Evolutionary conservation across 2,888 invertebrate species (phyloP), one percentile per base, ranked within the genome.

Genomic region (Empis stercorea): DNA sequence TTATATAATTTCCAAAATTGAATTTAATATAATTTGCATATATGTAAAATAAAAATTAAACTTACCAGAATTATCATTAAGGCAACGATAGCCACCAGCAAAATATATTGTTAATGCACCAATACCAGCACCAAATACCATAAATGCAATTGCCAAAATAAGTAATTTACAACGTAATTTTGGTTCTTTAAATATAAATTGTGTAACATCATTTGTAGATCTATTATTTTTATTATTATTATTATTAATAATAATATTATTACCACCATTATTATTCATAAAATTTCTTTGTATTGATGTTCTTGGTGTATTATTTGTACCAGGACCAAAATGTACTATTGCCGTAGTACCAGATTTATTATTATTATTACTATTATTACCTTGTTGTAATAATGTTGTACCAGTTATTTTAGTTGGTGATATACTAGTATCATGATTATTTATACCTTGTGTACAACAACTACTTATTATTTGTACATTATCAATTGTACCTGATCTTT

Each of bases 131-230:
- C 68, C 68, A 41, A 68, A 58, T 15, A 68, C 64, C 38, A 62
- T 64, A 48, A 68, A 65, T 13, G 70, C 65, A 10, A 64, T 56
- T 39, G 68, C 70, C 57, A 68, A 54, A 17, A 66, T 51, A 7
- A 68, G 50, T 1, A 69, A 54, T 57, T 71, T 75, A 74, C 55
- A 80, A 74, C 52, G 84, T 79, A 48, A 71, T 79, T 75, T 80
- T 76, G 66, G 84, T 80, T 44, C 85, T 82, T 47, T 79, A 76
- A 66, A 81, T 79, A 66, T 15, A 17, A 40, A 46, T 16, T 13
- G 2, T 20, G 40, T 23, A 16, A 4, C 4, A 36, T 9, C n/a
- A 37, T 15, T 37, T 13, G 11, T 17, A n/a, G n/a, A n/a, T n/a
- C n/a, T n/a, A n/a, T n/a, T n/a, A n/a, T n/a, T n/a, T n/a, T n/a